A percentile compares a stretch with the other conserved stretches of the same genome.
Conservation (phyloP, 2,113 vertebrate genomes). For the Entosphenus tridentatus region DNA sequence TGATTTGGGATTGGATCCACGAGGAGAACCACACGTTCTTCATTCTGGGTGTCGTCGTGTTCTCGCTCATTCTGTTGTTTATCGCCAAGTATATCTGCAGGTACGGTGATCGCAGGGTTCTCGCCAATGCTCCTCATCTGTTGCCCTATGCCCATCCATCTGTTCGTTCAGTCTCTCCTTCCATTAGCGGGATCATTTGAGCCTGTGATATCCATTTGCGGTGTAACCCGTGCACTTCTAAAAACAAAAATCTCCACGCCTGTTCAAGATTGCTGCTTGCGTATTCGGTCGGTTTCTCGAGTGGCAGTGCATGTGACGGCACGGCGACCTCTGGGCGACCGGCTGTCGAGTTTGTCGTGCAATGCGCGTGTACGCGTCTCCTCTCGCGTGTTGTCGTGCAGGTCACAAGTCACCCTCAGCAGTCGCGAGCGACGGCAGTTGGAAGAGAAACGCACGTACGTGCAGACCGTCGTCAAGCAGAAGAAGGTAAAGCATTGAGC, state of each 20-base stretch:
- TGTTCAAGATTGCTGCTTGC: no score
- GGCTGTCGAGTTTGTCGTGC: no score
- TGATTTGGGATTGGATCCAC: constrained; percentile 20
- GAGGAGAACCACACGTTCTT: constrained; percentile 22
- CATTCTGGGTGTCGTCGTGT: constrained; percentile 21
- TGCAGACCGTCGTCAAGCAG: constrained; percentile 29
- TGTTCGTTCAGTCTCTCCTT: background rate
- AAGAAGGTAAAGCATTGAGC: constrained; percentile 27
- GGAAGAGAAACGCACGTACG: constrained; percentile 31
- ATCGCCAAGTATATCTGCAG: constrained; percentile 27
- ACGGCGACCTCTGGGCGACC: no score
- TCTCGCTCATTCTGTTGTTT: constrained; percentile 31
- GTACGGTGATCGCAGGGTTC: constrained; percentile 14
- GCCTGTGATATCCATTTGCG: background rate
- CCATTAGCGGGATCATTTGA: background rate
- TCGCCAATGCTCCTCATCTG: background rate
- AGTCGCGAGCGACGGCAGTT: constrained; percentile 35
- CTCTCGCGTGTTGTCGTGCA: constrained; percentile 10
- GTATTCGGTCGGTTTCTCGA: no score
- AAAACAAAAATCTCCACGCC: background rate
- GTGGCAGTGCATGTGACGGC: no score
- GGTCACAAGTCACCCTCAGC: constrained; percentile 28
- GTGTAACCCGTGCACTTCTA: background rate
- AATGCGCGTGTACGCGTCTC: no score
- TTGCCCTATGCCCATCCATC: background rate